Evolutionary conservation across 2,797 vertebrate species (phyloP).

Genomic region (Huso huso): DNA sequence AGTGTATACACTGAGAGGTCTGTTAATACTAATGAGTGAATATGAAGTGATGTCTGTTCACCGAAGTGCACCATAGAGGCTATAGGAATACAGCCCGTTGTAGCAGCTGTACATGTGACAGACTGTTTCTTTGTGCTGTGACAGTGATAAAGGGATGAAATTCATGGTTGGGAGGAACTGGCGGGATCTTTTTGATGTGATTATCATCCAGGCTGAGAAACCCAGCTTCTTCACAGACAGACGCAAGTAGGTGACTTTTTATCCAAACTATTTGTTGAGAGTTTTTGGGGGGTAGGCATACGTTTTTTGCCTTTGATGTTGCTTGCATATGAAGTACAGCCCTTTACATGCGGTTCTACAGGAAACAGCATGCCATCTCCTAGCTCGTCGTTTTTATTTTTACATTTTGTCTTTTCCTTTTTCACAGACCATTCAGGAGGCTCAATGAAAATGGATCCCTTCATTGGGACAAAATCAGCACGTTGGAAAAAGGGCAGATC

Average conservation of each 20-base stretch:
- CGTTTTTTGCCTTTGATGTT: neutral
- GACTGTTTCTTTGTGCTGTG: conserved; percentile 5
- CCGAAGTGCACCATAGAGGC: too few species aligned
- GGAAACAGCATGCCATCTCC: too few species aligned
- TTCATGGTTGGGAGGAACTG: conserved; percentile 69
- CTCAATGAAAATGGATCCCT: conserved; percentile 62
- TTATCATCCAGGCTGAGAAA: conserved; percentile 68
- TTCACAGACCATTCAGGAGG: conserved; percentile 62
- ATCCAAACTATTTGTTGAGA: neutral
- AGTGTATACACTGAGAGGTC: too few species aligned
- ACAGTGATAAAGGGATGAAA: conserved; percentile 67
- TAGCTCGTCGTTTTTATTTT: too few species aligned
- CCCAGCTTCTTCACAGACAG: conserved; percentile 67
- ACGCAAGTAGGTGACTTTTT: conserved; percentile 48
- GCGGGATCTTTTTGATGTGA: conserved; percentile 64
- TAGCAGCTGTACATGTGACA: too few species aligned
- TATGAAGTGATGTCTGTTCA: too few species aligned
- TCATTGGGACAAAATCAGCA: conserved; percentile 67
- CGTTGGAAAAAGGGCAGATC: conserved; percentile 67
- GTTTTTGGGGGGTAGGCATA: neutral
- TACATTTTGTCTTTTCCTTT: neutral
- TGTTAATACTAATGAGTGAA: too few species aligned
- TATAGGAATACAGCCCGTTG: too few species aligned
- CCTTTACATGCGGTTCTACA: too few species aligned
- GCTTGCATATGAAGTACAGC: too few species aligned